phyloP scores from a whole-genome alignment of 2,113 vertebrate species.

The Rhynchomys soricoides region DNA sequence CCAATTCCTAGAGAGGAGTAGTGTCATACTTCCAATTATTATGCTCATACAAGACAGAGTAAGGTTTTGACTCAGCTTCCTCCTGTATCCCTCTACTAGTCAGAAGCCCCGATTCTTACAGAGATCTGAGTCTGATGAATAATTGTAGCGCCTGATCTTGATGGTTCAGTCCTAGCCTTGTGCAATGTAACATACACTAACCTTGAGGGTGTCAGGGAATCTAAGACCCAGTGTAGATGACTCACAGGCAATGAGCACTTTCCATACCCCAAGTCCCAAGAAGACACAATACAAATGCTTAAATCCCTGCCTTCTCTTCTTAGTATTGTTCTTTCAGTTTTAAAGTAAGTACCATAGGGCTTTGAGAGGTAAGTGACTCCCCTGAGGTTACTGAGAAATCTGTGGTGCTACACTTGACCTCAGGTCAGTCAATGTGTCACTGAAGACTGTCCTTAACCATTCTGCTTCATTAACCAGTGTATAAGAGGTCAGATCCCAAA shows the following conservation, averaged over 20 bases:
- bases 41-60: neutral
- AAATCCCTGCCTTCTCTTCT: neutral
- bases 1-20: neutral
- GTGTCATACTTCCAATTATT: neutral
- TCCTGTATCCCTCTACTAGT: neutral
- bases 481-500: neutral
- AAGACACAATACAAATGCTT: neutral
- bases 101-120: neutral
- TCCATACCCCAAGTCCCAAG: neutral
- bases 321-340: neutral
- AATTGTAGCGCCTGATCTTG: neutral
- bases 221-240: neutral
- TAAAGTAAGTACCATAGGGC: neutral
- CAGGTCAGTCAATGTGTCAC: neutral
- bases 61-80: neutral
- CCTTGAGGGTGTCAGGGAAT: neutral
- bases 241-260: neutral
- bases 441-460: neutral
- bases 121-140: neutral
- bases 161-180: neutral
- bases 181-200: neutral
- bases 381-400: neutral
- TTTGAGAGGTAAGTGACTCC: neutral
- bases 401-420: neutral
- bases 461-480: neutral